Evolutionary conservation across 2,888 invertebrate genomes (phyloP).

Genomic region (Smittia sp.): DNA sequence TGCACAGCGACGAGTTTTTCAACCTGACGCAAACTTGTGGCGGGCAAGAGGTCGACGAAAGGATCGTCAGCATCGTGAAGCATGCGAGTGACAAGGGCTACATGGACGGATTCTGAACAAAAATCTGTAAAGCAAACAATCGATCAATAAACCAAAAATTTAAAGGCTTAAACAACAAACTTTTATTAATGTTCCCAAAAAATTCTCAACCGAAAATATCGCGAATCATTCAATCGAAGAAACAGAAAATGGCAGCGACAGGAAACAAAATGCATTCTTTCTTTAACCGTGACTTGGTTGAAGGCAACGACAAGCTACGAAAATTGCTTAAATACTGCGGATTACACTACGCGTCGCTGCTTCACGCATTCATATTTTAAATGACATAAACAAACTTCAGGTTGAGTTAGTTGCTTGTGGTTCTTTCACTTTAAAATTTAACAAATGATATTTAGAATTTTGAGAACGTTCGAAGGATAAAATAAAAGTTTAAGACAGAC

Average conservation of each 20-base stretch:
- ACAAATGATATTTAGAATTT: neutral
- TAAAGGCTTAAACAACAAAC: neutral
- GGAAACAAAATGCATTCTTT: neutral
- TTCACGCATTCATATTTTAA: neutral
- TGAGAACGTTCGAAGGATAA: too few species aligned
- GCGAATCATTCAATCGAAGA: neutral
- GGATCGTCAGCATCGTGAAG: slow-evolving; percentile 47
- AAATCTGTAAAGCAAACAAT: neutral
- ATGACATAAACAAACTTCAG: too few species aligned
- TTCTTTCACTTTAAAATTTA: neutral
- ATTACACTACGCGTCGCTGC: neutral
- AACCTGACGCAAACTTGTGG: slow-evolving; percentile 48
- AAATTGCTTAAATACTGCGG: neutral
- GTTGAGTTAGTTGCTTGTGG: neutral
- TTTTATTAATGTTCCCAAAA: neutral
- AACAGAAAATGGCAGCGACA: neutral
- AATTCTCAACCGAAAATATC: neutral
- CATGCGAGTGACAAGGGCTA: slow-evolving; percentile 51
- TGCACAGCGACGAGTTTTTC: slow-evolving; percentile 48
- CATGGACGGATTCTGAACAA: slow-evolving; percentile 45
- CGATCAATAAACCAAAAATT: neutral
- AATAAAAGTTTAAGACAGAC: neutral
- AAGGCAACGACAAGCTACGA: neutral
- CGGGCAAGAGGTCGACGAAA: slow-evolving; percentile 48
- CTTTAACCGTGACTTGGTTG: neutral